Evolutionary conservation across 2,888 invertebrate species (phyloP).

Genomic region (Cecidostiba fungosa): DNA sequence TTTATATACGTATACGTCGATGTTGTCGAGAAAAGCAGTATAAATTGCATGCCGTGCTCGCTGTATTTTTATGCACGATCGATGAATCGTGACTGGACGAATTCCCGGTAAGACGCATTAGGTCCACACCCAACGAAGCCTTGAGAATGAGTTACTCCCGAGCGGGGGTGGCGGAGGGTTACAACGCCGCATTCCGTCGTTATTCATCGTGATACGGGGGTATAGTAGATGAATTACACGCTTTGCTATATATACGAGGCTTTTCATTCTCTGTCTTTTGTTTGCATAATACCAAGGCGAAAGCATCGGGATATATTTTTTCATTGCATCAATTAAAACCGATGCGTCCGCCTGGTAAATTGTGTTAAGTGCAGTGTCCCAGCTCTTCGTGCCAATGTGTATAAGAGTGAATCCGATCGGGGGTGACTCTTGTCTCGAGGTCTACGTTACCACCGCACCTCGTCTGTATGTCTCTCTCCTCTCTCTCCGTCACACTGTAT

Average conservation of each 20-base stretch:
- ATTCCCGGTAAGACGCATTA: slow-evolving; percentile 59
- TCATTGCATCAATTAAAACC: background rate
- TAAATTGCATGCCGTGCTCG: slow-evolving; percentile 58
- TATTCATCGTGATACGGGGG: background rate
- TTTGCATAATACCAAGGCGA: background rate
- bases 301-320: background rate
- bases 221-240: background rate
- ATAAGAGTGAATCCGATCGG: slow-evolving; percentile 9
- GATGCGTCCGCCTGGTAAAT: too few species aligned
- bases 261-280: slow-evolving; percentile 24
- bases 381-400: background rate
- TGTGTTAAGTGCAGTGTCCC: background rate
- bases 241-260: slow-evolving; percentile 21
- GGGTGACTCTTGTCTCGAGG: slow-evolving; percentile 54
- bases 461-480: background rate
- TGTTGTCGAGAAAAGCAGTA: slow-evolving; percentile 30
- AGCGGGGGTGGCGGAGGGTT: background rate
- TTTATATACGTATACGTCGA: slow-evolving; percentile 33
- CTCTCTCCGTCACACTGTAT: background rate
- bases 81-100: slow-evolving; percentile 46
- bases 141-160: slow-evolving; percentile 59
- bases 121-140: slow-evolving; percentile 50
- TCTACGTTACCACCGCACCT: background rate
- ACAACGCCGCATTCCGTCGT: background rate
- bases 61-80: slow-evolving; percentile 57